phyloP scores from a whole-genome alignment of 2,113 vertebrate genomes.

The Leptosomus discolor region DNA sequence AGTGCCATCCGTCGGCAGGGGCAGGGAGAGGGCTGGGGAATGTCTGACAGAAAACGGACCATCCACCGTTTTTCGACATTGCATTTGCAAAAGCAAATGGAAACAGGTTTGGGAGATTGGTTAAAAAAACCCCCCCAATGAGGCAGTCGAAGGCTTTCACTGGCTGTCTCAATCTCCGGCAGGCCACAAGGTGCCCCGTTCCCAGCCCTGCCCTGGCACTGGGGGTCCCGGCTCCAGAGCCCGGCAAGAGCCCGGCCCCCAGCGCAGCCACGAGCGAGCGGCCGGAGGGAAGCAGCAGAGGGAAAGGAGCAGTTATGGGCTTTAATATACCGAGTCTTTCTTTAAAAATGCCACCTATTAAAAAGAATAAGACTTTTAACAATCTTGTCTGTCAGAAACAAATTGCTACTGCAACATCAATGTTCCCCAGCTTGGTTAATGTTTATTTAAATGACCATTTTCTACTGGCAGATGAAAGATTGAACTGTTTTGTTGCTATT shows the following conservation, averaged over 20 bases:
- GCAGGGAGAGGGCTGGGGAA: neutral
- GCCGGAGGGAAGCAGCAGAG: neutral
- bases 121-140: fast-evolving
- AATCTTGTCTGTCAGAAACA: conserved; percentile 6
- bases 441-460: conserved; percentile 50
- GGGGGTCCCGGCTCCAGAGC: neutral
- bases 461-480: conserved; percentile 5
- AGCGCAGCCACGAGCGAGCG: neutral
- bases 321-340: neutral
- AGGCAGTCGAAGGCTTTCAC: fast-evolving
- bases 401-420: neutral
- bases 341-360: neutral
- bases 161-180: fast-evolving
- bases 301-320: neutral
- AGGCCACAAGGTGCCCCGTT: fast-evolving
- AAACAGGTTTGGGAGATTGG: neutral
- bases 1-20: fast-evolving
- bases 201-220: neutral
- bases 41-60: fast-evolving
- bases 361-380: neutral
- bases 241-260: neutral
- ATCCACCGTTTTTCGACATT: fast-evolving
- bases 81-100: fast-evolving
- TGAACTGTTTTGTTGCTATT: conserved; percentile 37
- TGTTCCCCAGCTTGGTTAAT: neutral